Evolutionary conservation across 2,888 invertebrate species (phyloP).

Genomic region (Eupithecia pulchellata): DNA sequence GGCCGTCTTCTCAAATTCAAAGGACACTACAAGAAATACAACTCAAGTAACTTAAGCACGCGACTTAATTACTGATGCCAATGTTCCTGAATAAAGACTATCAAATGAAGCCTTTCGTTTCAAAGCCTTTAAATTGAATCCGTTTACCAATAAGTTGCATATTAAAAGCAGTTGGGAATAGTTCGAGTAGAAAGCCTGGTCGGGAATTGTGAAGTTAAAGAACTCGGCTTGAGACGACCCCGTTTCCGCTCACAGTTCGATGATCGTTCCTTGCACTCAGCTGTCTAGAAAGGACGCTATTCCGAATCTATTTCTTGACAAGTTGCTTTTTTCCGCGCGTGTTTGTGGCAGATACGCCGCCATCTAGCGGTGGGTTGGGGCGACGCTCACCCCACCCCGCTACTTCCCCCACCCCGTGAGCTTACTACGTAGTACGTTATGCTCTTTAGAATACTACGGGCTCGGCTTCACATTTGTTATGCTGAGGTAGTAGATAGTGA

Average conservation of each 20-base stretch:
- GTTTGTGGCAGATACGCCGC: slow-evolving; percentile 74
- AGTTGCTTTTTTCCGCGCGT: slow-evolving; percentile 52
- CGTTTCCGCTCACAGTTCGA: slow-evolving; percentile 41
- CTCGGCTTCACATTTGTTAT: slow-evolving; percentile 44
- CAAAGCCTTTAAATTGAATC: slow-evolving; percentile 41
- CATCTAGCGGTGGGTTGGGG: slow-evolving; percentile 69
- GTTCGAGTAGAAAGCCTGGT: slow-evolving; percentile 54
- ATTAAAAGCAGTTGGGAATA: slow-evolving; percentile 57
- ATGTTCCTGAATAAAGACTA: slow-evolving; percentile 16
- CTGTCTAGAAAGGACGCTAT: slow-evolving; percentile 38
- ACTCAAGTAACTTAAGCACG: slow-evolving; percentile 30
- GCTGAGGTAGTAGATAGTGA: slow-evolving; percentile 36
- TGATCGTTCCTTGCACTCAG: slow-evolving; percentile 36
- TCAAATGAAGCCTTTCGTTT: slow-evolving; percentile 26
- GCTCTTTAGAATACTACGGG: slow-evolving; percentile 51
- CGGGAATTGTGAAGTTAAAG: slow-evolving; percentile 68
- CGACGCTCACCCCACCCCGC: slow-evolving; percentile 12
- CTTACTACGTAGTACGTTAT: slow-evolving; percentile 63
- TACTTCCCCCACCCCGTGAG: slow-evolving; percentile 33
- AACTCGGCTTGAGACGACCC: slow-evolving; percentile 48
- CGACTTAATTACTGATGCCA: slow-evolving; percentile 24
- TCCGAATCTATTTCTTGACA: slow-evolving; percentile 51
- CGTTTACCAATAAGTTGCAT: slow-evolving; percentile 63
- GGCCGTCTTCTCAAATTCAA: slow-evolving; percentile 24
- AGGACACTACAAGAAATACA: slow-evolving; percentile 34